Base-by-base conservation (phyloP, 2,888 invertebrate genomes). In the Sceliomorpha sp. region DNA sequence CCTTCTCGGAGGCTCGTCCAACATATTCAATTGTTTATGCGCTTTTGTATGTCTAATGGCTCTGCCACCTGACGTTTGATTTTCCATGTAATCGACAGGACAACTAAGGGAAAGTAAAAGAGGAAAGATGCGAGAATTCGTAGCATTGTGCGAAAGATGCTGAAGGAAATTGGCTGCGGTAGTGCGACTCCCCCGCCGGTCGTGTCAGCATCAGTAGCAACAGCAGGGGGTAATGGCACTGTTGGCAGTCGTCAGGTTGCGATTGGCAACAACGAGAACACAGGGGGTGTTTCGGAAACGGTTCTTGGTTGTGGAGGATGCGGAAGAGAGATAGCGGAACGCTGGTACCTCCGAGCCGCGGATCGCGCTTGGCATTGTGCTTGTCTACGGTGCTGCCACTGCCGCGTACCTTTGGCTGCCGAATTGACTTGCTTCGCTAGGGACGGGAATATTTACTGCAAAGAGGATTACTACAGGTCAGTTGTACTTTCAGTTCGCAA, bases 391-490 rank as follows among this genome's bases (percentile, higher is more conserved):
- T 97, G 97, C 89, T 94, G 93, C 88, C 94, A 95, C 85, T 97
- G 97, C 86, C 93, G 94, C 58, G 89, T 95, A 73, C 94, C 95
- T 4, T 90, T 98, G 70, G 96, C 96, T 87, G 92, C 95, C 4
- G 95, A 97, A 85, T 90, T 95, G 71, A 96, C 96, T 75, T 97
- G 97, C 89, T 98, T 96, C 88, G 94, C 95, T 6, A 90, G 96
- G 73, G 96, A 96, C 80, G 96, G 96, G 50, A 94, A 94, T 86
- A 96, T 97, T 79, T 97, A 96, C 89, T 98, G 97, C 91, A 96
- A 96, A 87, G 96, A 96, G 82, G 97, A 98, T 89, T 98, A 97
- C 87, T 96, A 95, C 89, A 94, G 96, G 97, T 97, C 88, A 90
- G 90, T 20, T 27, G 7, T n/a, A 34, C n/a, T n/a, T n/a, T n/a